Conservation (phyloP, 2,888 invertebrate genomes). For the Pterostichus niger region DNA sequence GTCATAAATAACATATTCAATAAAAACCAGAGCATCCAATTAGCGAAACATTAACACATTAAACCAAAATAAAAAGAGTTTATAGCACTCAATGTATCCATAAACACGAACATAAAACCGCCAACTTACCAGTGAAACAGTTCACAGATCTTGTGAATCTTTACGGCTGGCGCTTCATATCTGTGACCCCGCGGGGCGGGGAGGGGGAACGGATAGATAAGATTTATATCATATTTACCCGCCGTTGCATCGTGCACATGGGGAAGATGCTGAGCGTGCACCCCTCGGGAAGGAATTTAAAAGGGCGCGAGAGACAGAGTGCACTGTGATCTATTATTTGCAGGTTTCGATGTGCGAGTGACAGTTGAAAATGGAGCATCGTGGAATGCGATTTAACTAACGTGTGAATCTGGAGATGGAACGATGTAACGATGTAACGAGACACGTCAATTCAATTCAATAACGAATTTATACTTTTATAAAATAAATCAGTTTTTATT, state of each 20-base stretch:
- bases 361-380: constrained; percentile 26
- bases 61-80: constrained; percentile 43
- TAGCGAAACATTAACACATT: constrained; percentile 52
- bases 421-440: too few relatives aligned
- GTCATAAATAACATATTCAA: constrained; percentile 36
- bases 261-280: constrained; percentile 19
- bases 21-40: constrained; percentile 43
- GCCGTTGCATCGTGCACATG: constrained; percentile 35
- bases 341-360: constrained; percentile 44
- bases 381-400: constrained; percentile 11
- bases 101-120: constrained; percentile 41
- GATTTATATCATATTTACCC: constrained; percentile 51
- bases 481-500: too few relatives aligned
- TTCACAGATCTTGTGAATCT: constrained; percentile 38
- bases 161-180: constrained; percentile 33
- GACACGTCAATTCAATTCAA: background rate
- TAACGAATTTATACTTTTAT: constrained; percentile 20
- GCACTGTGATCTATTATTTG: constrained; percentile 31
- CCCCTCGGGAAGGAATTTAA: constrained; percentile 11
- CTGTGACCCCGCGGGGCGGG: background rate
- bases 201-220: constrained; percentile 11
- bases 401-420: background rate
- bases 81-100: constrained; percentile 27
- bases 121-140: background rate
- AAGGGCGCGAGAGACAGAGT: constrained; percentile 14